Conservation (phyloP, 2,797 vertebrate species). For the Cyclura pinguis region DNA sequence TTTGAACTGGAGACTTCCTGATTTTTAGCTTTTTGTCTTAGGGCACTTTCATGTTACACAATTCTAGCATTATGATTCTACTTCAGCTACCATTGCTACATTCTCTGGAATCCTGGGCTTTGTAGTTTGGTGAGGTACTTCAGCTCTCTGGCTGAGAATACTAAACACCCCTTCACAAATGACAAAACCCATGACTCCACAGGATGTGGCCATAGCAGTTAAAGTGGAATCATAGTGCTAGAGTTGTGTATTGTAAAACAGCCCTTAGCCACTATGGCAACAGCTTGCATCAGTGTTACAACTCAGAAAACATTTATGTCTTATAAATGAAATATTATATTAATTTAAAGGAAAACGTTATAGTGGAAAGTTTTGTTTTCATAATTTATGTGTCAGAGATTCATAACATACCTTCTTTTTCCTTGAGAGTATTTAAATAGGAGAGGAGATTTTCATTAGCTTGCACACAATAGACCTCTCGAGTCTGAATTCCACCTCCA, state of each 20-base stretch:
- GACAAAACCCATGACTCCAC: too few relatives aligned
- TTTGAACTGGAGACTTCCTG: not conserved
- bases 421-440: conserved; percentile 83
- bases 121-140: too few relatives aligned
- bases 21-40: not conserved
- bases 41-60: too few relatives aligned
- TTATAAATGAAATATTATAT: not conserved
- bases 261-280: not conserved
- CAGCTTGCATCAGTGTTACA: not conserved
- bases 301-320: not conserved
- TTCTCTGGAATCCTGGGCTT: too few relatives aligned
- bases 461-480: conserved; percentile 91
- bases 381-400: conserved; percentile 32
- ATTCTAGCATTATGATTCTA: too few relatives aligned
- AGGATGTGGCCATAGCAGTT: too few relatives aligned
- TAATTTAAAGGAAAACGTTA: not conserved
- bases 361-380: not conserved
- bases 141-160: too few relatives aligned
- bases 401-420: conserved; percentile 87
- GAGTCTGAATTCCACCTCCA: conserved; percentile 91
- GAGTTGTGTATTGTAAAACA: too few relatives aligned
- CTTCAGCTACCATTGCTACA: too few relatives aligned
- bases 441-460: conserved; percentile 88
- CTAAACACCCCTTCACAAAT: too few relatives aligned
- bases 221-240: too few relatives aligned